phyloP scores from a whole-genome alignment of 2,888 invertebrate genomes.

The Drosophila basisetae region DNA sequence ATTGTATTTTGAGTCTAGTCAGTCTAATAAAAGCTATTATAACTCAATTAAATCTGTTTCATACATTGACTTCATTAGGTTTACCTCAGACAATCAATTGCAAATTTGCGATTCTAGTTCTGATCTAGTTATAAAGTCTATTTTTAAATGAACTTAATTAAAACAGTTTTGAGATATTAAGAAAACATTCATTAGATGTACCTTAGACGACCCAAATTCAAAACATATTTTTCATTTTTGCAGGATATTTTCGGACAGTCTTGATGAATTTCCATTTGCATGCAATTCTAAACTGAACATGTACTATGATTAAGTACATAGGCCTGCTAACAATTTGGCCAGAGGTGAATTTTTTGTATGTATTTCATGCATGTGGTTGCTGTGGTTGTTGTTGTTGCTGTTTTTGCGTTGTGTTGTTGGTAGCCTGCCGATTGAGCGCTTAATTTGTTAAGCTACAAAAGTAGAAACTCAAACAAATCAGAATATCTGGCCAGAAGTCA shows the following conservation, averaged over 20 bases:
- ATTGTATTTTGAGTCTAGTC: background rate
- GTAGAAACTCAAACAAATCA: slow-evolving; percentile 83
- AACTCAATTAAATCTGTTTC: background rate
- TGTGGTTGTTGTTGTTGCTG: slow-evolving; percentile 24
- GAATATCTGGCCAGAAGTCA: slow-evolving; percentile 79
- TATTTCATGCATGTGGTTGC: slow-evolving; percentile 16
- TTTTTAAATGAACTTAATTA: background rate
- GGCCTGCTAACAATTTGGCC: slow-evolving; percentile 42
- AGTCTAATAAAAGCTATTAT: background rate
- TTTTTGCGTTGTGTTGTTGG: slow-evolving; percentile 25
- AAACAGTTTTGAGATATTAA: background rate
- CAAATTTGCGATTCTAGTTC: accelerated
- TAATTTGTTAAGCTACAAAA: slow-evolving; percentile 83
- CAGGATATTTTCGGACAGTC: background rate
- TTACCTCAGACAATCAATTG: background rate
- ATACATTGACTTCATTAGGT: background rate
- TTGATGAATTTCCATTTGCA: background rate
- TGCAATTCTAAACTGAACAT: slow-evolving; percentile 20
- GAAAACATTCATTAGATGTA: background rate
- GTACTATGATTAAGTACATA: slow-evolving; percentile 1
- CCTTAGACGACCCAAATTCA: background rate
- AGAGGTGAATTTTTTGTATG: slow-evolving; percentile 3
- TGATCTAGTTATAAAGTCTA: background rate
- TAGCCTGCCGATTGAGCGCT: slow-evolving; percentile 80
- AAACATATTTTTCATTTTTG: background rate